Base-by-base conservation (phyloP, 2,888 invertebrate species). In the Tenthredo livida region DNA sequence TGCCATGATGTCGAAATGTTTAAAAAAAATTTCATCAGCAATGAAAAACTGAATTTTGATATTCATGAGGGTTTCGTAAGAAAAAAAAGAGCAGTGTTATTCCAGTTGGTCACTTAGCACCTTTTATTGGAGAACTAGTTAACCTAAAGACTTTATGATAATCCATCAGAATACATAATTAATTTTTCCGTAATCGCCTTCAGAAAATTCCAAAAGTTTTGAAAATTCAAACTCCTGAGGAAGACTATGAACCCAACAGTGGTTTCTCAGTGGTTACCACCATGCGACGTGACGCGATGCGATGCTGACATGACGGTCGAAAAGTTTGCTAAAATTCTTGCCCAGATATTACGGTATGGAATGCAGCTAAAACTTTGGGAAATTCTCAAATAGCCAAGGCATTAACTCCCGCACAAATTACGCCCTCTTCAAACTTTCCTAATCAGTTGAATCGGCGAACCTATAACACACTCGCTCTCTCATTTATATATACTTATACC, bases 161-260 rank as follows among this genome's bases (percentile, higher is more conserved):
- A 80, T 80, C 80, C 80, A 61, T 80, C 80, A 25, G 80, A 61
- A 80, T 80, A 61, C 80, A 80, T 80, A 80, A 80, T 80, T 80
- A 80, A 80, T 80, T 83, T 83, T 83, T 65, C 29, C 47, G 17
- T 43, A 65, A 47, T 47, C 83, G 47, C 67, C 50, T 29, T 83
- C 83, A 67, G 47, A 67, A 83, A 83, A 67, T 83, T 33, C 33
- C 4, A 83, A 83, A 70, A 29, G 25, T 83, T 83, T 47, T n/a
- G 83, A 50, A 83, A 83, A 83, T 70, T 70, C 43, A 67, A 43
- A 67, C 83, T 83, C 67, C 21, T 15, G 21, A 15, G 25, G 40
- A 80, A 61, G 58, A 61, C 40, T 40, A 12, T 25, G 33, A 77
- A 3, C 29, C 47, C 54, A n/a, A 54, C 43, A 33, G 17, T 67